These are phyloP conservation scores for Smutsia gigantea DNA, from an alignment of 2,797 vertebrate genomes.

Conservation along the genomic window DNA sequence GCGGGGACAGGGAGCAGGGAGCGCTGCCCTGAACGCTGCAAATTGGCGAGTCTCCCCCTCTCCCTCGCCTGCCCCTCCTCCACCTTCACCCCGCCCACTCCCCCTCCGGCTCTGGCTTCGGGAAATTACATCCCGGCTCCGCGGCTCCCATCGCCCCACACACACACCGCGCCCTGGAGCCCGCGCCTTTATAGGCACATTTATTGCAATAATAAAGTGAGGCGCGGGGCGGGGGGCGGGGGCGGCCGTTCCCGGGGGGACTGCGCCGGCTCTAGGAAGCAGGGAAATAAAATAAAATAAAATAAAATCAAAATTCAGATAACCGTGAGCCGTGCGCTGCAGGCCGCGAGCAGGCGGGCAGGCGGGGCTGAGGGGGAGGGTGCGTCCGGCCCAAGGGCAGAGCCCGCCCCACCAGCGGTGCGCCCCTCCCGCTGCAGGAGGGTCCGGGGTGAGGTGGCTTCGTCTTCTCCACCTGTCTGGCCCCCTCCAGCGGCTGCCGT, in stretches of 20 bases:
- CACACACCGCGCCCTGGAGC: constrained; percentile 69
- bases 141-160: constrained; percentile 16
- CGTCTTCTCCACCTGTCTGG: background rate
- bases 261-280: constrained; percentile 78
- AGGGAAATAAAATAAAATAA: constrained; percentile 84
- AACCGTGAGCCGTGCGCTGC: constrained; percentile 79
- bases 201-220: constrained; percentile 90
- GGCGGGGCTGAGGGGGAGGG: constrained; percentile 57
- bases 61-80: constrained; percentile 72
- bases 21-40: constrained; percentile 46
- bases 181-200: constrained; percentile 88
- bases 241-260: constrained; percentile 77
- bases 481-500: background rate
- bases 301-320: constrained; percentile 84
- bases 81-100: constrained; percentile 76
- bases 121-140: constrained; percentile 81
- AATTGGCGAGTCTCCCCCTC: constrained; percentile 70
- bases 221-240: constrained; percentile 76
- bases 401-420: constrained; percentile 18
- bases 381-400: constrained; percentile 73
- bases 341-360: constrained; percentile 63
- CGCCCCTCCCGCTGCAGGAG: background rate
- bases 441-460: background rate
- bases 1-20: constrained; percentile 6
- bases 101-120: constrained; percentile 78